Conservation (phyloP, 2,113 vertebrate genomes). For the Asarcornis scutulata region DNA sequence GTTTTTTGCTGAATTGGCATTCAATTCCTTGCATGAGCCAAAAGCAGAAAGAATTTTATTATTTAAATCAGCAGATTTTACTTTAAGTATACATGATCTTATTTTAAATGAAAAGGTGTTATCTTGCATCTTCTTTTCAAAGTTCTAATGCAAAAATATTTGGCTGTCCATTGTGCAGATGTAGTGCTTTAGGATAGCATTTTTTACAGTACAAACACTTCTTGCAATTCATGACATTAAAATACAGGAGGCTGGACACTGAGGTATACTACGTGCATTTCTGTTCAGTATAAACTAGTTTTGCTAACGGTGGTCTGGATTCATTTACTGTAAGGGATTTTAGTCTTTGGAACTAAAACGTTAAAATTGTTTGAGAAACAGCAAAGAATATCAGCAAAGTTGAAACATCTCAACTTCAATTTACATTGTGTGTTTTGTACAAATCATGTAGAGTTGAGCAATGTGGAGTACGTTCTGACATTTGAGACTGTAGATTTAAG, state of each 20-base stretch:
- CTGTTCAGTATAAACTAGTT: not conserved
- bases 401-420: slow-evolving; percentile 24
- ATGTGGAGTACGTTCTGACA: not conserved
- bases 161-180: not conserved
- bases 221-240: not conserved
- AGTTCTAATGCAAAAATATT: not conserved
- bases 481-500: not conserved
- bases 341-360: not conserved
- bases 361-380: not conserved
- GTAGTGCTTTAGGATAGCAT: not conserved
- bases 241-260: not conserved
- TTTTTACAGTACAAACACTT: not conserved
- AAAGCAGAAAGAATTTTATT: not conserved
- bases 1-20: not conserved
- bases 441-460: not conserved
- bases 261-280: not conserved
- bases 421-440: not conserved
- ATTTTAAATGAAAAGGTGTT: not conserved
- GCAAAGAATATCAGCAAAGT: not conserved
- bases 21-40: not conserved
- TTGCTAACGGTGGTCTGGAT: not conserved
- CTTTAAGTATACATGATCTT: not conserved
- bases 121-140: not conserved
- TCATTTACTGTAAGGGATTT: not conserved
- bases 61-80: not conserved